phyloP scores from a whole-genome alignment of 2,888 invertebrate species.

The Lottia scabra region DNA sequence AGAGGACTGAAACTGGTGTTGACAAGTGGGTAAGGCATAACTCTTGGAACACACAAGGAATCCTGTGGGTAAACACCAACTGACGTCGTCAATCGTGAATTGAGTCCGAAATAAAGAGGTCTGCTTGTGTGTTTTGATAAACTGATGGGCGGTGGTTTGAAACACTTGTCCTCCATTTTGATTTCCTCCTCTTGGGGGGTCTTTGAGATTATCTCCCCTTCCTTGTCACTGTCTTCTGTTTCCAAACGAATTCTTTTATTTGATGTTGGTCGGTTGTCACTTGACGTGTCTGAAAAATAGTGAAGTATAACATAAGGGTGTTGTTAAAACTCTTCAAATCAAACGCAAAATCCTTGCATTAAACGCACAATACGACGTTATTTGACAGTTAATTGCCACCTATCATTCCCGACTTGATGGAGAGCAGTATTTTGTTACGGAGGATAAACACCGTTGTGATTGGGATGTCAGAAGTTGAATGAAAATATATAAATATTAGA shows the following conservation, averaged over 20 bases:
- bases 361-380: not conserved
- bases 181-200: constrained; percentile 8
- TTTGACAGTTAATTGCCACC: not conserved
- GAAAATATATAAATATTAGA: constrained; percentile 6
- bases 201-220: constrained; percentile 7
- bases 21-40: constrained; percentile 18
- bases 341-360: not conserved
- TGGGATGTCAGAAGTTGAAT: constrained; percentile 2
- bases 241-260: not conserved
- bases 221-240: constrained; percentile 8
- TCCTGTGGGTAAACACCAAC: constrained; percentile 7
- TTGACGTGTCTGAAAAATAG: constrained; percentile 5
- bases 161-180: constrained; percentile 9
- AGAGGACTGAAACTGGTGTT: constrained; percentile 8
- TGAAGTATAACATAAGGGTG: not conserved
- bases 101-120: constrained; percentile 7
- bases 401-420: not conserved
- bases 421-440: not conserved
- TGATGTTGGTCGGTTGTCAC: not conserved
- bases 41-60: constrained; percentile 10
- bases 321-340: not conserved
- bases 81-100: not conserved
- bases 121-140: constrained; percentile 10
- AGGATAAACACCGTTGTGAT: constrained; percentile 2
- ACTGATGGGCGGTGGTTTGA: constrained; percentile 15